These are phyloP conservation scores for Sturnira hondurensis DNA, from an alignment of 2,113 vertebrate genomes.

Conservation along the genomic window DNA sequence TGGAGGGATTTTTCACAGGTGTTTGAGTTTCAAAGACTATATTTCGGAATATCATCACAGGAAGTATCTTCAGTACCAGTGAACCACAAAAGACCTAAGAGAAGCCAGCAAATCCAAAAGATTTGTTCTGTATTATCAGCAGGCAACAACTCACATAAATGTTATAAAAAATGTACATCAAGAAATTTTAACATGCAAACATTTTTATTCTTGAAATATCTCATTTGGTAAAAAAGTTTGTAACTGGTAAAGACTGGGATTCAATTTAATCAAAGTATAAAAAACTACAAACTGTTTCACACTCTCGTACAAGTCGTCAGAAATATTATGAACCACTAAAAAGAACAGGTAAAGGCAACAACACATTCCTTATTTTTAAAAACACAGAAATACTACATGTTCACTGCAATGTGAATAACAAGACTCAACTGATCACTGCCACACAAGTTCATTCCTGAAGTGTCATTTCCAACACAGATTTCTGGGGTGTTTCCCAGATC, in stretches of 20 bases:
- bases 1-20: background rate
- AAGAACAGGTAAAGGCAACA: background rate
- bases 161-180: background rate
- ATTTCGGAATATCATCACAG: background rate
- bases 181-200: background rate
- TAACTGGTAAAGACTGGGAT: background rate
- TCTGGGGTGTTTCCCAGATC: background rate
- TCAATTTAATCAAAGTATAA: background rate
- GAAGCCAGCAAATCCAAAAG: background rate
- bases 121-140: background rate
- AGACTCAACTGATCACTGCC: background rate
- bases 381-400: background rate
- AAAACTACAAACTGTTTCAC: background rate
- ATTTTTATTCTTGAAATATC: background rate
- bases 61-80: background rate
- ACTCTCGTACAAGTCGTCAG: background rate
- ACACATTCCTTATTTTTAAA: background rate
- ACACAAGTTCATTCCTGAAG: background rate
- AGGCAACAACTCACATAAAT: background rate
- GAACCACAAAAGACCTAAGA: background rate
- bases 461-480: background rate
- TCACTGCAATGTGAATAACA: background rate
- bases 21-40: background rate
- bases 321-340: background rate
- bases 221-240: background rate